These are phyloP conservation scores for Drosophila setosimentum DNA, from an alignment of 2,888 invertebrate genomes.

Conservation along the genomic window DNA sequence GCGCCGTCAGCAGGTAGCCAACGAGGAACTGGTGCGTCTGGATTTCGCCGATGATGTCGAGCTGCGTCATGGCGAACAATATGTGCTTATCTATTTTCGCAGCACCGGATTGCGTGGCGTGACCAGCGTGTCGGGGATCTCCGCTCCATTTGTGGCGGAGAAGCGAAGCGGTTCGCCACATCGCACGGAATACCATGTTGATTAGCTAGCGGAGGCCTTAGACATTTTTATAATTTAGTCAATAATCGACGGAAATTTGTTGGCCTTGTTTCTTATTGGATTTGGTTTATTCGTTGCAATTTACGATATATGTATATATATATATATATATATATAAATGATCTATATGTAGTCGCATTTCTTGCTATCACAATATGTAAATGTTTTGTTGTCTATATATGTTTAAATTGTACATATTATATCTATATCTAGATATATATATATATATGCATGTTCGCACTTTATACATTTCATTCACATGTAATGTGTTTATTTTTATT, in stretches of 20 bases:
- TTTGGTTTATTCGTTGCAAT: constrained; percentile 24
- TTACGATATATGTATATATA: not conserved
- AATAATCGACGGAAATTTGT: not conserved
- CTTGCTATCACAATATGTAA: constrained; percentile 32
- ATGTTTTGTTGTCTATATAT: constrained; percentile 10
- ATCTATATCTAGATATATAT: constrained; percentile 3
- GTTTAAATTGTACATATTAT: not conserved
- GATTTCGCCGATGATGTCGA: constrained; percentile 84
- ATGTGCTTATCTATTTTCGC: constrained; percentile 84
- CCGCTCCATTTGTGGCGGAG: constrained; percentile 82
- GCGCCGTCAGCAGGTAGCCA: constrained; percentile 66
- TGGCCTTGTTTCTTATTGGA: not conserved
- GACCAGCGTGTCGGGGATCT: constrained; percentile 84
- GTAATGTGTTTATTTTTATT: constrained; percentile 32
- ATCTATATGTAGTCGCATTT: constrained; percentile 41
- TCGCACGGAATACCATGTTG: constrained; percentile 71
- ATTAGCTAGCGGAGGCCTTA: constrained; percentile 64
- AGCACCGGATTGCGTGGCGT: constrained; percentile 84
- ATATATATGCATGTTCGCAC: constrained; percentile 12
- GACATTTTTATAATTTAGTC: constrained; percentile 65
- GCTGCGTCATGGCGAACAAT: constrained; percentile 80
- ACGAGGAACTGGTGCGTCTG: constrained; percentile 80
- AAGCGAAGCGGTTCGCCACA: constrained; percentile 81
- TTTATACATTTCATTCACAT: constrained; percentile 51
- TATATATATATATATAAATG: constrained; percentile 7